phyloP scores from a whole-genome alignment of 2,797 vertebrate genomes.

The Rhinella marina region DNA sequence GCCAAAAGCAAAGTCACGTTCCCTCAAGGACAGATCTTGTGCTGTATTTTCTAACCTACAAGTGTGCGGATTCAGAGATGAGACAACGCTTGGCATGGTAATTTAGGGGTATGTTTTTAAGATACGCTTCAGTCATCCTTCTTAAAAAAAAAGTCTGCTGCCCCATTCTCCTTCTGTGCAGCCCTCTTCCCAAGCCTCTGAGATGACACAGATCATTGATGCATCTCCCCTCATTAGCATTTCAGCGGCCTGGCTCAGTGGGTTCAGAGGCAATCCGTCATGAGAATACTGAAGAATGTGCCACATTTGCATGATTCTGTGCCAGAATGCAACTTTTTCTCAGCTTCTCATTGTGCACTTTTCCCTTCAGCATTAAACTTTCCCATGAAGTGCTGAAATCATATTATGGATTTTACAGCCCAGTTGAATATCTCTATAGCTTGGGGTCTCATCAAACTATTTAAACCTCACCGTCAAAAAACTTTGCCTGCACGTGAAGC shows the following conservation, averaged over 20 bases:
- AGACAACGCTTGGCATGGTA: constrained; percentile 20
- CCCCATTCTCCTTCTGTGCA: constrained; percentile 64
- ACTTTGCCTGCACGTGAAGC: constrained; percentile 55
- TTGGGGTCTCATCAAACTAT: constrained; percentile 65
- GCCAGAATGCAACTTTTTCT: constrained; percentile 83
- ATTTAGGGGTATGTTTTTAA: constrained; percentile 28
- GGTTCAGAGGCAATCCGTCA: constrained; percentile 83
- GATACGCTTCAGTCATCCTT: constrained; percentile 39
- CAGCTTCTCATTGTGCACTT: constrained; percentile 79
- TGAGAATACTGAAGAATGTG: constrained; percentile 86
- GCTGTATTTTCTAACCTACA: constrained; percentile 18
- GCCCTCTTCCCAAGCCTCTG: constrained; percentile 77
- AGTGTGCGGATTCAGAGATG: constrained; percentile 13
- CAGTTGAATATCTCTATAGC: constrained; percentile 69
- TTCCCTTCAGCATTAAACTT: constrained; percentile 76
- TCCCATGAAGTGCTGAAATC: constrained; percentile 83
- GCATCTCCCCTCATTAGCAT: constrained; percentile 90
- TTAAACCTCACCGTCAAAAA: constrained; percentile 63
- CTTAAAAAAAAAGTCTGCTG: constrained; percentile 51
- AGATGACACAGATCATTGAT: constrained; percentile 91
- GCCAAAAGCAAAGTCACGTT: constrained; percentile 6
- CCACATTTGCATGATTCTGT: constrained; percentile 83
- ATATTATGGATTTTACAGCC: constrained; percentile 73
- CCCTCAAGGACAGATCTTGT: background rate
- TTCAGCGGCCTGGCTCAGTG: constrained; percentile 82